phyloP scores from a whole-genome alignment of 2,113 vertebrate species.

The Rhombomys opimus region DNA sequence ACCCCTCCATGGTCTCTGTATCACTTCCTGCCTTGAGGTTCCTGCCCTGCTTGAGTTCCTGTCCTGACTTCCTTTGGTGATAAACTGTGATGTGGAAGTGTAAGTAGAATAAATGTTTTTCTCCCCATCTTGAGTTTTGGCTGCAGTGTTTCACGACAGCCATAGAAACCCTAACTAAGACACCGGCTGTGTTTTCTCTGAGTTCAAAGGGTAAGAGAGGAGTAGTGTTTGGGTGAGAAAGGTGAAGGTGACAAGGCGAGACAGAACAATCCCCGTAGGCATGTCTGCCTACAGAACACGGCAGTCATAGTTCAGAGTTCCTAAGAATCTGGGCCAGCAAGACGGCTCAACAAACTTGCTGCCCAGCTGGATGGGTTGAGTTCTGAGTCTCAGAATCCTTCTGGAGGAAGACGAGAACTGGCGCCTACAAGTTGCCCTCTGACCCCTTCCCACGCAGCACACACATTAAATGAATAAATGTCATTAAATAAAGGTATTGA shows the following conservation, averaged over 20 bases:
- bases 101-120: background rate
- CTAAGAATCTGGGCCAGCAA: background rate
- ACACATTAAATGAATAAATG: background rate
- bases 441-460: background rate
- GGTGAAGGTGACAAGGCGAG: background rate
- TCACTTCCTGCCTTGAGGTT: background rate
- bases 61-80: background rate
- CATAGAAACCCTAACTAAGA: background rate
- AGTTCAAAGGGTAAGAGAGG: background rate
- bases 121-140: background rate
- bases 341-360: background rate
- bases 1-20: background rate
- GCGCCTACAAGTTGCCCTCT: background rate
- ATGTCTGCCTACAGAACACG: background rate
- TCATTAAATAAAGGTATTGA: background rate
- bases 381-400: background rate
- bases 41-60: background rate
- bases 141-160: background rate
- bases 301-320: background rate
- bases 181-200: background rate
- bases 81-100: background rate
- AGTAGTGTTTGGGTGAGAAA: background rate
- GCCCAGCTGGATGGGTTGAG: background rate
- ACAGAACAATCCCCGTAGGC: background rate
- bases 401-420: background rate